Conservation (phyloP, 64 coral and sea anemone species). For the Stichodactyla mertensii region DNA sequence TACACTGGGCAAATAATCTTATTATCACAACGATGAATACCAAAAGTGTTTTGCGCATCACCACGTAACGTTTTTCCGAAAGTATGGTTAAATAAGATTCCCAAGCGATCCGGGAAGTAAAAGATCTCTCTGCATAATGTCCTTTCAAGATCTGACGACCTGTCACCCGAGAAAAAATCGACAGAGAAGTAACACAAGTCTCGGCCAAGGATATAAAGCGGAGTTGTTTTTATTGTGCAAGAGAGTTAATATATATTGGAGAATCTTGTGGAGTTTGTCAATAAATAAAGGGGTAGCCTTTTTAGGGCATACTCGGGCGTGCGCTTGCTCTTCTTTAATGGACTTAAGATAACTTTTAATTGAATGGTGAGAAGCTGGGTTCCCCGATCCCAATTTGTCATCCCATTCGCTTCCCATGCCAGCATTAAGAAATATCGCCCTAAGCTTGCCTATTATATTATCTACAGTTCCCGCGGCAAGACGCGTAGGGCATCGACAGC, state of each 20-base stretch:
- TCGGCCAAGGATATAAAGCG: background rate
- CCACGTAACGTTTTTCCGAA: slow-evolving; percentile 11
- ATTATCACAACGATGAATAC: background rate
- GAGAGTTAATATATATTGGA: background rate
- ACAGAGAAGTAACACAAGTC: background rate
- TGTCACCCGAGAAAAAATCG: slow-evolving; percentile 1
- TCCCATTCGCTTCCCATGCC: slow-evolving; percentile 23
- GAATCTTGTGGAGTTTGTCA: background rate
- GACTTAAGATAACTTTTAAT: slow-evolving; percentile 18
- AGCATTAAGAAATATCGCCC: background rate
- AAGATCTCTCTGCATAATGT: background rate
- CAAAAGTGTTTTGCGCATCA: background rate
- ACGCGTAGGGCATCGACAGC: background rate
- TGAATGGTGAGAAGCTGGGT: slow-evolving; percentile 12
- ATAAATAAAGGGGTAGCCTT: slow-evolving; percentile 25
- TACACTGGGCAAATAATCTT: background rate
- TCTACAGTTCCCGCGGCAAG: slow-evolving; percentile 20
- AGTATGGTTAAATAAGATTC: slow-evolving; percentile 17
- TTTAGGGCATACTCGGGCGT: background rate
- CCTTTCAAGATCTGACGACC: background rate
- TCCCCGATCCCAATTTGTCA: slow-evolving; percentile 13
- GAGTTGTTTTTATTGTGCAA: too few relatives aligned
- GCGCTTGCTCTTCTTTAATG: slow-evolving; percentile 22
- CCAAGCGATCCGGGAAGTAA: background rate
- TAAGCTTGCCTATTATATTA: background rate